Evolutionary conservation across 2,797 vertebrate species (phyloP), one percentile per base, ranked within the genome.

Genomic region (Argya squamiceps): DNA sequence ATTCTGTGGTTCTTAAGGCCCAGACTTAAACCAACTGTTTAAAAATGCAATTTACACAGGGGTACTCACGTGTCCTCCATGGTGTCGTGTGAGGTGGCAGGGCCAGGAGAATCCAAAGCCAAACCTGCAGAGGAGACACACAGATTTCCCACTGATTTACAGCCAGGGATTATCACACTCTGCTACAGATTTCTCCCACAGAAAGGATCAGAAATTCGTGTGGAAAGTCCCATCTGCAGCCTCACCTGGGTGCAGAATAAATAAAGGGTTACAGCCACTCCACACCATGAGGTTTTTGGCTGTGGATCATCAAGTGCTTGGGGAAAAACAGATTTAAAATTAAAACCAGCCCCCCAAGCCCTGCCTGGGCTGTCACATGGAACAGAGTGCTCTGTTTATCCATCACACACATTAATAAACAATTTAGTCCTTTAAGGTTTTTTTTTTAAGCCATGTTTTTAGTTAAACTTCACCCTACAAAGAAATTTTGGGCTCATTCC

Each of bases 71-170:
- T 95, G 95, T 98, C 97, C 30, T 97, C 97, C 82, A 70, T 1
- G 75, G 53, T 8, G 11, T 95, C 80, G 2, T 89, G 89, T 0
- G 94, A 88, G 63, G 93, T 62, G 8, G 91, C 36, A 6, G 97
- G 95, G 19, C 91, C 89, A 1, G 98, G 98, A 2, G 96, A 98
- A 95, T 98, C 98, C 93, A 98, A 37, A 84, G 96, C 98, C 88
- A 97, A 97, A 50, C 98, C 98, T 98, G 94, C 70, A 21, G 27
- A 56, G 71, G 19, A 84, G 6, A 91, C 64, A 82, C 64, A 82
- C 6, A 53, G 14, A 6, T 26, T 76, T 71, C 24, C 30, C n/a
- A 9, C 4, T 6, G 12, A n/a, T 49, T 1, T 0, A 2, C 0
- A 12, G 0, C 24, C 23, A 26, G 0, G 0, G 20, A 39, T 5